Evolutionary conservation across 1,140 invertebrate species (phyloP), one percentile per base, ranked within the genome.

Genomic region (Periplaneta americana): DNA sequence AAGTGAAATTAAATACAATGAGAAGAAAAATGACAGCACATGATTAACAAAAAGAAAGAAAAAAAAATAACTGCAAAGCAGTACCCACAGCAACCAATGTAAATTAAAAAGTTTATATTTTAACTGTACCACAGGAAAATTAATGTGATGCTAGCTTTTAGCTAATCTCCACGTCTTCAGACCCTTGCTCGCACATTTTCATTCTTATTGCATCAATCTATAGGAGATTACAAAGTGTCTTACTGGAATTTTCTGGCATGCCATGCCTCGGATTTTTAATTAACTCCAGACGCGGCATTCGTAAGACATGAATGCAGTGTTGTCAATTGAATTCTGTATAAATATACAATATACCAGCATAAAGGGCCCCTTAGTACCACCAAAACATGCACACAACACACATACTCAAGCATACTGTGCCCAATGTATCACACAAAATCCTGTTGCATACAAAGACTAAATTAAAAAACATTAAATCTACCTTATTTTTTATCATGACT

Each of bases 11-110:
- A 78, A 78, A 78, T 78, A 78, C 77, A 78, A 78, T 78, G 15
- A 78, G 77, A 78, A 78, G 77, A 78, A 76, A 76, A 39, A 78
- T 78, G 34, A 78, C 77, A 78, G 77, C 35, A 78, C 18, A 78
- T 34, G 32, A 34, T 36, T 39, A 78, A 78, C 77, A 35, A 37
- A 78, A 39, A n/a, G 76, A 17, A 78, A 78, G 28, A 35, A 35
- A 35, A 34, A 37, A 31, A 37, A 78, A 11, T 39, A 37, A 22
- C 34, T 36, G 34, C 37, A 37, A 31, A 78, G 77, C 77, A 78
- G 77, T 78, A 78, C 77, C 77, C 77, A 78, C 77, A 78, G 77
- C 77, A 78, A 78, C 77, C 77, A 28, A 35, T 15, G n/a, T 78
- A 78, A 39, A 78, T 78, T 78, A 78, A 78, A 78, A 78, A 28